Percentiles rank a stretch among this genome's conserved stretches.
These are phyloP conservation scores for Cenopis cana DNA, from an alignment of 2,888 invertebrate genomes.

Conservation along the genomic window DNA sequence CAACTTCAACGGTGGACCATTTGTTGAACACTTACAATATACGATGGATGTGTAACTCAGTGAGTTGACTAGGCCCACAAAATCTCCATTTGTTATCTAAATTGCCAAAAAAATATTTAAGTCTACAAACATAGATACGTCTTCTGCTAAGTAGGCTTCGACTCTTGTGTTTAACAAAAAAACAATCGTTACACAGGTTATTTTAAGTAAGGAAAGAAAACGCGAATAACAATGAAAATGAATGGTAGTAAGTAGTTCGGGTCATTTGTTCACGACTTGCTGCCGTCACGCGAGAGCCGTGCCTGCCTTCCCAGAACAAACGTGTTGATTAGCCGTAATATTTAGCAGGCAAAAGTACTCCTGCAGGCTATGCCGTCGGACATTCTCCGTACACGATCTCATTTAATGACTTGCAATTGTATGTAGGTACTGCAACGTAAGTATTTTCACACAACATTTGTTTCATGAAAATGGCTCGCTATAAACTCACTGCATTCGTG, in stretches of 20 bases:
- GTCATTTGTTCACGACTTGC: slow-evolving; percentile 41
- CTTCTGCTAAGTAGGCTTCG: neutral
- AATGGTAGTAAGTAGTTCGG: slow-evolving; percentile 21
- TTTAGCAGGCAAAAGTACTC: slow-evolving; percentile 19
- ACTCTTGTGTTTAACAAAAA: neutral
- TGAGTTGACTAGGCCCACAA: neutral
- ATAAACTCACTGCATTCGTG: slow-evolving; percentile 10
- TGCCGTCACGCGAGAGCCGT: slow-evolving; percentile 64
- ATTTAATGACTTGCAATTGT: slow-evolving; percentile 1
- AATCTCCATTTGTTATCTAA: neutral
- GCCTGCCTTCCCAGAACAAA: slow-evolving; percentile 66
- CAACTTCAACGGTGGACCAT: neutral
- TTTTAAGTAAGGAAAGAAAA: slow-evolving; percentile 12
- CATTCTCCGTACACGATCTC: slow-evolving; percentile 13
- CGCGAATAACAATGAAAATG: slow-evolving; percentile 27
- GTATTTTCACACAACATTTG: neutral
- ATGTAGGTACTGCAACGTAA: slow-evolving; percentile 1
- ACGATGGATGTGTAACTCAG: no score
- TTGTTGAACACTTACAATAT: neutral
- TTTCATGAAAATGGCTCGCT: neutral
- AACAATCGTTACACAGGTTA: slow-evolving; percentile 3
- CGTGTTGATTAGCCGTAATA: slow-evolving; percentile 48
- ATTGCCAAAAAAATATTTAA: neutral
- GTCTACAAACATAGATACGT: neutral
- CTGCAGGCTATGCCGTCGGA: slow-evolving; percentile 12